These are phyloP conservation scores for Rhinolophus sinicus DNA, from an alignment of 2,113 vertebrate genomes.

Conservation along the genomic window DNA sequence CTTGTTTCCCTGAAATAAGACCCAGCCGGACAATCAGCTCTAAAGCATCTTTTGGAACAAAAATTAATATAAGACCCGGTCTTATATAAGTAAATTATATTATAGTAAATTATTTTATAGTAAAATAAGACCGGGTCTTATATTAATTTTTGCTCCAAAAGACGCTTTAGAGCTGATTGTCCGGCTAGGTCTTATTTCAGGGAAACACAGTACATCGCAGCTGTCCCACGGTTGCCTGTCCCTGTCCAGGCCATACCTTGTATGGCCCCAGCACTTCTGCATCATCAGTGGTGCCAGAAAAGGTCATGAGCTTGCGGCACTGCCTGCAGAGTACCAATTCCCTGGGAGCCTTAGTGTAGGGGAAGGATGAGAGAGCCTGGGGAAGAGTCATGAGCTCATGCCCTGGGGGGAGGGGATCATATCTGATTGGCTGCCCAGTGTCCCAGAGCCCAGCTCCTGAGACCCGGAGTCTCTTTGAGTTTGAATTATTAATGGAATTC, in stretches of 20 bases:
- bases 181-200: too few species aligned
- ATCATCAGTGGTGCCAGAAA: constrained; percentile 18
- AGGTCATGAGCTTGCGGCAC: constrained; percentile 38
- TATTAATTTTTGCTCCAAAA: too few species aligned
- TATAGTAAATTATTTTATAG: too few species aligned
- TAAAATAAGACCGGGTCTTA: too few species aligned
- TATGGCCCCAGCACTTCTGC: constrained; percentile 36
- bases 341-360: neutral
- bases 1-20: too few species aligned
- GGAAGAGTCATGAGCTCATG: constrained; percentile 58
- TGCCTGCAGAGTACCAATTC: constrained; percentile 66
- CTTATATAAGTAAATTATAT: too few species aligned
- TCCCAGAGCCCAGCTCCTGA: constrained; percentile 59
- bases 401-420: neutral
- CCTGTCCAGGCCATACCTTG: neutral
- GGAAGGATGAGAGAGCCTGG: neutral
- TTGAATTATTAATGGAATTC: constrained; percentile 79
- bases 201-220: neutral
- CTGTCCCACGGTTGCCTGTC: neutral
- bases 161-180: too few species aligned
- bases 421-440: constrained; percentile 59
- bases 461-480: constrained; percentile 67
- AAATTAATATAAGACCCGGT: too few species aligned
- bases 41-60: too few species aligned
- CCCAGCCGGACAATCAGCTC: too few species aligned